phyloP scores from a whole-genome alignment of 2,113 vertebrate species.

The Bufo bufo region DNA sequence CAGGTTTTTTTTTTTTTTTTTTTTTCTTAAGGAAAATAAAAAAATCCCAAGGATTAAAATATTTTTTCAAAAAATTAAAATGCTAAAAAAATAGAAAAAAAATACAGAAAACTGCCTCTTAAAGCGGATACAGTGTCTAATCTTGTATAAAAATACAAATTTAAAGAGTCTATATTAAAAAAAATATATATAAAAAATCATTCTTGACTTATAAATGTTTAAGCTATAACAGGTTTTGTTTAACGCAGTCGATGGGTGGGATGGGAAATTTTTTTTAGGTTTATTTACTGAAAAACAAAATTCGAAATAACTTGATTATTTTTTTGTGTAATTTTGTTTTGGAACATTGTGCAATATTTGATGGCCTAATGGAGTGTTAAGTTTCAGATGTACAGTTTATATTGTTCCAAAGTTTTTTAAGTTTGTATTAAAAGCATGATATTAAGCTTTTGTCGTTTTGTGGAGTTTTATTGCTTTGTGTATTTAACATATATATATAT shows the following conservation, averaged over 20 bases:
- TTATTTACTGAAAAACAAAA: slow-evolving; percentile 54
- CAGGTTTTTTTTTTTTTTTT: slow-evolving; percentile 75
- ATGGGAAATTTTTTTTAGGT: slow-evolving; percentile 62
- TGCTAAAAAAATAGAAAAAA: slow-evolving; percentile 66
- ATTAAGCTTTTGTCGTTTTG: slow-evolving; percentile 55
- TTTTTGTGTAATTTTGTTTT: slow-evolving; percentile 80
- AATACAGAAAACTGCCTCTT: slow-evolving; percentile 49
- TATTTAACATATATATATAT: too few relatives aligned
- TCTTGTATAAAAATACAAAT: slow-evolving; percentile 61
- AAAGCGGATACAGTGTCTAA: slow-evolving; percentile 60
- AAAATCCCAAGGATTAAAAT: slow-evolving; percentile 68
- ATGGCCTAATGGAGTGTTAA: slow-evolving; percentile 78
- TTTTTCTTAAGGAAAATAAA: slow-evolving; percentile 79
- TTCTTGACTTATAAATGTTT: slow-evolving; percentile 64
- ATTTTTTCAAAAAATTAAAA: slow-evolving; percentile 66
- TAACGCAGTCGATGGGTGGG: slow-evolving; percentile 59
- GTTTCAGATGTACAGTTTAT: slow-evolving; percentile 88
- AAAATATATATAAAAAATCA: slow-evolving; percentile 52
- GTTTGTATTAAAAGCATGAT: slow-evolving; percentile 91
- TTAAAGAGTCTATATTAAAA: slow-evolving; percentile 46
- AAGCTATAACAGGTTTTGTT: slow-evolving; percentile 60
- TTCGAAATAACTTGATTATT: slow-evolving; percentile 42
- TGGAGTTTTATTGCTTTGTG: background rate
- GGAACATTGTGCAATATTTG: slow-evolving; percentile 86
- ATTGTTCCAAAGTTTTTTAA: slow-evolving; percentile 89